Evolutionary conservation across 2,888 invertebrate genomes (phyloP), one percentile per base, ranked within the genome.

Genomic region (Labia minor): DNA sequence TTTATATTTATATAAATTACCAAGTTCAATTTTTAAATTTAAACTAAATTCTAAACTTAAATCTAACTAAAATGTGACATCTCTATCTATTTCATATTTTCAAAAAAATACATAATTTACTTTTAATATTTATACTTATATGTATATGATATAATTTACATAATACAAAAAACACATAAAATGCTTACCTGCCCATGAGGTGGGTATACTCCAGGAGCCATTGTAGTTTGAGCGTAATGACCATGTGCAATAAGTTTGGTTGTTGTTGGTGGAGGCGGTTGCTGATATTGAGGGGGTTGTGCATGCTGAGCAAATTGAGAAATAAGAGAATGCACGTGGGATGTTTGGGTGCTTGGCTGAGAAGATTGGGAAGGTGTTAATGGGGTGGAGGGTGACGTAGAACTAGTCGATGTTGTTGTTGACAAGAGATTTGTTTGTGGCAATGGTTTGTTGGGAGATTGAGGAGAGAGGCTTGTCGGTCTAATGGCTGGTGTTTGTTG

Each of bases 361-460:
- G 62, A 21, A 4, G 66, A 64, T 8, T 64, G 63, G n/a, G 66
- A 61, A 14, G 67, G 64, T 11, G 69, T 64, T 6, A 66, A 37
- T 10, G 68, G 33, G 10, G 69, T 65, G 21, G 67, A 65, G 70
- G 33, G 67, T 61, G 71, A 69, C 61, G 67, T 67, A 62, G 72
- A 72, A 63, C 73, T 72, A 20, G 72, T 70, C 65, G 70, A 71
- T 33, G 73, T 66, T 16, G 72, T 66, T n/a, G 71, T 70, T 61
- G 73, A 73, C 66, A 70, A 73, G 63, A 74, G 71, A 4, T 73
- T 70, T 21, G 72, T 71, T 16, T 11, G 16, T 10, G 49, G 26
- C 3, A 64, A 14, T 26, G 18, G 49, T 18, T 67, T 61, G 11
- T 49, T 19, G 14, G 64, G 11, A 1, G 67, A 64, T 33, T 67